These are phyloP conservation scores for Cantharis flavilabris DNA, from an alignment of 2,888 invertebrate species.

Conservation along the genomic window DNA sequence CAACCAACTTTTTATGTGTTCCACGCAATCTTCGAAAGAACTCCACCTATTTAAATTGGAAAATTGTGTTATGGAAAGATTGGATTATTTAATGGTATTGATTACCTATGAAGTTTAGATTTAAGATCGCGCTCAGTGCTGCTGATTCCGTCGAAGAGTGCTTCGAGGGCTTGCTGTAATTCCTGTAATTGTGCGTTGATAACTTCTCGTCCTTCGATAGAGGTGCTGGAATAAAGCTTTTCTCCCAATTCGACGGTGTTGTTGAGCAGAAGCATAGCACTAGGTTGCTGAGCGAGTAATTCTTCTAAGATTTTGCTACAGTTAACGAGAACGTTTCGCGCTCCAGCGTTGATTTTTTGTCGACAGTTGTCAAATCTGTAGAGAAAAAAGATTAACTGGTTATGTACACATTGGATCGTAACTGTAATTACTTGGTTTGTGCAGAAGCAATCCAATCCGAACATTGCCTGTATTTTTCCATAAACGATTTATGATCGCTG, in stretches of 20 bases:
- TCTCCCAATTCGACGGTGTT: conserved; percentile 87
- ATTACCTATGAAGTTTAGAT: conserved; percentile 70
- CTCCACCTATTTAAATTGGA: conserved; percentile 67
- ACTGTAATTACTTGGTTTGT: conserved; percentile 64
- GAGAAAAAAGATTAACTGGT: background rate
- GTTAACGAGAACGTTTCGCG: conserved; percentile 70
- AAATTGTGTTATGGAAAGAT: background rate
- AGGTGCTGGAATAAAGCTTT: conserved; percentile 83
- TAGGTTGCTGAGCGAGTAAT: conserved; percentile 74
- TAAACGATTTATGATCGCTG: conserved; percentile 77
- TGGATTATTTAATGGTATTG: background rate
- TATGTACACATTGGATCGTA: background rate
- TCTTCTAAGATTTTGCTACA: conserved; percentile 75
- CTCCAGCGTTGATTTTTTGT: conserved; percentile 65
- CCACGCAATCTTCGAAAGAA: conserved; percentile 85
- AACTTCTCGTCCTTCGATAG: conserved; percentile 83
- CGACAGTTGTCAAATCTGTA: conserved; percentile 69
- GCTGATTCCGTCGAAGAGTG: conserved; percentile 78
- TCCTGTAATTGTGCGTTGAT: conserved; percentile 83
- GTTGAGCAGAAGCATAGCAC: conserved; percentile 76
- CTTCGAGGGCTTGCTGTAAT: conserved; percentile 80
- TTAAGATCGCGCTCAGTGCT: conserved; percentile 80
- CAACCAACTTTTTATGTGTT: conserved; percentile 80
- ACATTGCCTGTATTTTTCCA: conserved; percentile 83
- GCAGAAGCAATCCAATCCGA: conserved; percentile 79